Conservation (phyloP, 1,140 invertebrate species). For the Brevipalpus yothersi region DNA sequence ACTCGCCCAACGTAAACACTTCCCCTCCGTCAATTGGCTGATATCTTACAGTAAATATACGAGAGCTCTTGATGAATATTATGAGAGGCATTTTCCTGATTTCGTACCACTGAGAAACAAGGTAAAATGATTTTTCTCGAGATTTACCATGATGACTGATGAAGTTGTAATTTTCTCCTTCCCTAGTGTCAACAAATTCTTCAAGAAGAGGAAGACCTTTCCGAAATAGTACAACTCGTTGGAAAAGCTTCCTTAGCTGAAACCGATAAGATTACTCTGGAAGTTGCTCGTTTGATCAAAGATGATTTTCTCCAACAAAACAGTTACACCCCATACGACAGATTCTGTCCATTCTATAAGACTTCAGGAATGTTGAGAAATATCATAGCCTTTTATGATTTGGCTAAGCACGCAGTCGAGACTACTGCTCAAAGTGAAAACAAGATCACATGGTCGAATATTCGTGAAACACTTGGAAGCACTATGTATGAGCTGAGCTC, state of each 20-base stretch:
- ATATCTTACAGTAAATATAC: constrained; percentile 99
- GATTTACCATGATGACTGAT: background rate
- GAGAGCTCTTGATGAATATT: constrained; percentile 91
- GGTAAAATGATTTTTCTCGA: constrained; percentile 3
- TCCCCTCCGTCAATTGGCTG: constrained; percentile 99
- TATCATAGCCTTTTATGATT: constrained; percentile 95
- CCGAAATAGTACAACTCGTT: constrained; percentile 97
- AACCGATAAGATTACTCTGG: constrained; percentile 95
- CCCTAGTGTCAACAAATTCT: constrained; percentile 65
- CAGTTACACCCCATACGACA: constrained; percentile 85
- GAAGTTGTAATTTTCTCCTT: background rate
- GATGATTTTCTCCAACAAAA: constrained; percentile 99
- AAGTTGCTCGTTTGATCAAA: constrained; percentile 92
- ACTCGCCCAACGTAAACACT: constrained; percentile 95
- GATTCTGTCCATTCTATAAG: constrained; percentile 99
- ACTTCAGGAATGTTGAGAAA: constrained; percentile 95
- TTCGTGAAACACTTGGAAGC: constrained; percentile 84
- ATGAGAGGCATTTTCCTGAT: constrained; percentile 95
- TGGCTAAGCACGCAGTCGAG: constrained; percentile 89
- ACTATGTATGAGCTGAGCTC: constrained; percentile 90
- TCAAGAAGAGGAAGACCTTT: constrained; percentile 97
- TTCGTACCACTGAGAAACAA: constrained; percentile 60
- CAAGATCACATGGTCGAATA: constrained; percentile 95
- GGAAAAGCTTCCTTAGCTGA: constrained; percentile 97
- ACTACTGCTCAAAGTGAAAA: constrained; percentile 94